phyloP scores from a whole-genome alignment of 2,797 vertebrate genomes.

The Uromys caudimaculatus region DNA sequence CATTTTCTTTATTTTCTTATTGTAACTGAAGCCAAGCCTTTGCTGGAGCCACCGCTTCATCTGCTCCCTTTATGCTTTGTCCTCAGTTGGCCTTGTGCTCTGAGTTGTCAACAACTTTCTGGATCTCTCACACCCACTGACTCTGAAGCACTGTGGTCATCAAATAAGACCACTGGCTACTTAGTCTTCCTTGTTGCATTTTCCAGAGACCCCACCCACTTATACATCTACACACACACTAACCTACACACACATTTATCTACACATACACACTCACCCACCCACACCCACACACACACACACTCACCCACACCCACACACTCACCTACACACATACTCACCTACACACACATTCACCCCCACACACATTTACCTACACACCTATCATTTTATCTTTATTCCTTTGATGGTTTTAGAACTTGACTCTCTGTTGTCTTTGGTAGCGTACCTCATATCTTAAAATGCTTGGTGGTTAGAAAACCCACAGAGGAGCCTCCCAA shows the following conservation, averaged over 20 bases:
- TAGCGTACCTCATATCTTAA: background rate
- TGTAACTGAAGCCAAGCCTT: background rate
- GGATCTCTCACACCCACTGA: background rate
- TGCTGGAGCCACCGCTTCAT: background rate
- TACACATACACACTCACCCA: no score
- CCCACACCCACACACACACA: no score
- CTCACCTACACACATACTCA: no score
- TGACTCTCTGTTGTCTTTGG: background rate
- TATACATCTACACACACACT: no score
- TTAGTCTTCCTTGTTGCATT: background rate
- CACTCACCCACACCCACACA: no score
- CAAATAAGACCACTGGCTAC: no score
- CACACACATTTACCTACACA: no score
- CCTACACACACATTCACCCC: no score
- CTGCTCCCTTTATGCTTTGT: background rate
- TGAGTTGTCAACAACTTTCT: rapidly evolving
- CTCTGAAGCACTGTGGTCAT: background rate
- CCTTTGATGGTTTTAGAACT: constrained; percentile 5
- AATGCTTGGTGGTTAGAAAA: background rate
- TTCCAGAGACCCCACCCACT: background rate
- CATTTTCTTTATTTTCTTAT: background rate
- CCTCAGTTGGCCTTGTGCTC: background rate
- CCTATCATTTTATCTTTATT: no score
- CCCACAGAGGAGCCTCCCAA: background rate
- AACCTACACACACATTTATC: no score